Base-by-base conservation (phyloP, 2,113 vertebrate species). In the Labeo catla region DNA sequence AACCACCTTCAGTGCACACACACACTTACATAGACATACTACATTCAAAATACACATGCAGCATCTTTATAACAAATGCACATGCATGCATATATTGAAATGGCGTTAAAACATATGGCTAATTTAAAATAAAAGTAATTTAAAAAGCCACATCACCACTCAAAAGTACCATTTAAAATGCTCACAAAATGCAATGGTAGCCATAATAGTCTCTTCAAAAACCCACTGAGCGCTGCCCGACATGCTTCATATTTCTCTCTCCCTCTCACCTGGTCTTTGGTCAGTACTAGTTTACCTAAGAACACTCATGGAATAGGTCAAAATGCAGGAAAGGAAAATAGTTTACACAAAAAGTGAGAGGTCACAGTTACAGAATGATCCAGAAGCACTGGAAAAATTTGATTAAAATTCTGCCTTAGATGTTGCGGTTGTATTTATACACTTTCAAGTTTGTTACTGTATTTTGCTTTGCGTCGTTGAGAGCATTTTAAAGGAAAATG, bases 221-320 rank as follows among this genome's bases (percentile, higher is more conserved):
- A 77, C 0, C 50, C 28, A 21, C 47, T 15, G 73, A 76, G 73
- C 50, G 47, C 47, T 50, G 21, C 8, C 49, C 2, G 23, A 57
- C 13, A 19, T 77, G 50, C 76, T 54, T 77, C 15, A 36, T 54
- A 54, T 57, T 77, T 57, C 9, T 21, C 39, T 72, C 68, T 77
- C 23, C 15, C 28, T 36, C 50, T 77, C 50, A 54, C 15, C 50
- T 77, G 28, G 15, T 19, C 28, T 77, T 54, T 77, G 47, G 49
- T 52, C 49, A 77, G 49, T 77, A 28, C 28, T 28, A 34, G 47
- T 77, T 77, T 77, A 36, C 8, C 36, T 36, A 77, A 77, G 76
- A 77, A 49, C 49, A 10, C 76, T 77, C 76, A 77, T 36, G 28
- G 28, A 54, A 54, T 11, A 49, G 34, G 45, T 50, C 73, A 8